Percentiles rank a stretch among this genome's conserved stretches.
These are phyloP conservation scores for Lepisosteus osseus DNA, from an alignment of 2,113 vertebrate species.

Conservation along the genomic window DNA sequence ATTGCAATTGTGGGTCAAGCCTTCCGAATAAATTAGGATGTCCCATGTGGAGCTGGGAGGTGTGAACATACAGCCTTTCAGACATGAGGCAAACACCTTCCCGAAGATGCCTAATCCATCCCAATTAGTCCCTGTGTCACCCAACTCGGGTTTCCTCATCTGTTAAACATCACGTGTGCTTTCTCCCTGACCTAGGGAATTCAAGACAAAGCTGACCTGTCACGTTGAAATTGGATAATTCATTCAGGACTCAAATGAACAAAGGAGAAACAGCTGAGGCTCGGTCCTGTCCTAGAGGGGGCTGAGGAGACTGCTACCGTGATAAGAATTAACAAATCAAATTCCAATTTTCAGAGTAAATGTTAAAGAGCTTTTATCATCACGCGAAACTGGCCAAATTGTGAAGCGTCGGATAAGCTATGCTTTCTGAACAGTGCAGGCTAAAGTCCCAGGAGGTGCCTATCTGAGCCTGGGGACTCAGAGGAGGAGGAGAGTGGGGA, in stretches of 20 bases:
- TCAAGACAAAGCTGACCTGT: constrained; percentile 44
- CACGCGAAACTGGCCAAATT: no score
- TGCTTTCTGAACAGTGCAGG: no score
- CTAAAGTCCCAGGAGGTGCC: no score
- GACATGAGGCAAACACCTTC: no score
- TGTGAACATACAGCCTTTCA: background rate
- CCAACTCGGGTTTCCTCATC: constrained; percentile 19
- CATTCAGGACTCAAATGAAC: constrained; percentile 52
- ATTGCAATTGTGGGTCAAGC: constrained; percentile 4
- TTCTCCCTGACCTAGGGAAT: constrained; percentile 43
- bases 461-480: no score
- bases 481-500: no score
- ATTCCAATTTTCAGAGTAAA: no score
- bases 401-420: no score
- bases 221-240: constrained; percentile 51
- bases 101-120: background rate
- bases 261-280: constrained; percentile 51
- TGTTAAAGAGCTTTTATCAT: no score
- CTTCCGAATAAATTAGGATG: background rate
- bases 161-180: constrained; percentile 46
- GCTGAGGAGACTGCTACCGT: background rate
- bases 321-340: no score
- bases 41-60: background rate
- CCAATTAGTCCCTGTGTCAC: background rate
- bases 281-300: constrained; percentile 22